Percentiles rank a stretch among this genome's conserved stretches.
Evolutionary conservation across 2,797 vertebrate genomes (phyloP).

Genomic region (Syngnathus rostellatus): DNA sequence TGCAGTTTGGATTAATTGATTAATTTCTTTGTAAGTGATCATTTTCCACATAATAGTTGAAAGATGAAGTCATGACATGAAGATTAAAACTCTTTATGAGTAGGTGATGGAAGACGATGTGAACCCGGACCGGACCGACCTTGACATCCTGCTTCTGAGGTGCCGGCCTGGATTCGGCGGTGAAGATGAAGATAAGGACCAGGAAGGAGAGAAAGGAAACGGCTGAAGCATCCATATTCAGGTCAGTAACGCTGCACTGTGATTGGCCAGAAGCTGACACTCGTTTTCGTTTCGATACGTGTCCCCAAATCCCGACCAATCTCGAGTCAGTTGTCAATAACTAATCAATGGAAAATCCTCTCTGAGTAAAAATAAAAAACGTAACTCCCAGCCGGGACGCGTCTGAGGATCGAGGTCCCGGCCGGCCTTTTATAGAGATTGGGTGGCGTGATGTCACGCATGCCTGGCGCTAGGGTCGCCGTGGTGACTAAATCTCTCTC

Average conservation of each 20-base stretch:
- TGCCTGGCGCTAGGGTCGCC: constrained; percentile 35
- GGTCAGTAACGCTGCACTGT: background rate
- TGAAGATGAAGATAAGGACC: constrained; percentile 33
- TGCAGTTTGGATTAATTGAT: no score
- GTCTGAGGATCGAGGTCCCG: constrained; percentile 16
- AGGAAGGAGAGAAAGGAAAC: constrained; percentile 21
- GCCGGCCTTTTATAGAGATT: constrained; percentile 13
- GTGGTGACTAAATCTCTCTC: constrained; percentile 15
- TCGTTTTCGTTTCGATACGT: background rate
- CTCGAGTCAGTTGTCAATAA: constrained; percentile 4
- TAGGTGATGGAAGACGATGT: background rate
- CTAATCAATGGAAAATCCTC: constrained; percentile 1
- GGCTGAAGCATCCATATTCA: constrained; percentile 47
- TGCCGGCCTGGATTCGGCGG: constrained; percentile 38
- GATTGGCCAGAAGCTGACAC: background rate
- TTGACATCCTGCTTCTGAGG: constrained; percentile 27
- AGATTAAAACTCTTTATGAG: background rate
- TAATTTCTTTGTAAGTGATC: no score
- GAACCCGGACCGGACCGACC: constrained; percentile 34
- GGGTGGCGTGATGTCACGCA: constrained; percentile 51
- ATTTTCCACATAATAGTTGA: no score
- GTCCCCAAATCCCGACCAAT: background rate
- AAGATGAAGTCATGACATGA: background rate
- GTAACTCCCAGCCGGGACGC: constrained; percentile 32
- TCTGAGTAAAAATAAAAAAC: constrained; percentile 2